Evolutionary conservation across 2,797 vertebrate genomes (phyloP).

Genomic region (Mormyrus hasselquistii): DNA sequence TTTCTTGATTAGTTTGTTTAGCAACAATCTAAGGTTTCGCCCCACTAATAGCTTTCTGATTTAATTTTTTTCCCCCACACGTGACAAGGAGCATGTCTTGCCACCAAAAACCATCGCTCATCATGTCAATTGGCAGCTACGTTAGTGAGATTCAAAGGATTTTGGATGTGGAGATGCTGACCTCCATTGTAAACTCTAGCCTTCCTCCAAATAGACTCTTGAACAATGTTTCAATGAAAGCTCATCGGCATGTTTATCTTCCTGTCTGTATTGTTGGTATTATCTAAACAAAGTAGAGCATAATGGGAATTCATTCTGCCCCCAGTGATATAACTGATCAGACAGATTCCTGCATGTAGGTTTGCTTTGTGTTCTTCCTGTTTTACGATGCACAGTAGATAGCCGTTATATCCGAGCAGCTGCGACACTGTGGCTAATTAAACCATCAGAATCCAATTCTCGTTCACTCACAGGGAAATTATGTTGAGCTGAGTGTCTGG

Average conservation of each 20-base stretch:
- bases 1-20: constrained; percentile 14
- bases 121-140: neutral
- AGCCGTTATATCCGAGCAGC: neutral
- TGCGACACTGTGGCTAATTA: neutral
- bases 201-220: neutral
- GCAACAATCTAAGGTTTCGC: neutral
- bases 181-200: neutral
- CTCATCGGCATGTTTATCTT: neutral
- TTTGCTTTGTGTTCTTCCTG: neutral
- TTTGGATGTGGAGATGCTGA: neutral
- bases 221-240: neutral
- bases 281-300: neutral
- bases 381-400: neutral
- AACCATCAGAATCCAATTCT: neutral
- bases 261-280: neutral
- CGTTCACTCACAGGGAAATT: neutral
- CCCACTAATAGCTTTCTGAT: neutral
- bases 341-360: neutral
- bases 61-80: neutral
- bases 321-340: neutral
- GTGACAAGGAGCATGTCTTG: neutral
- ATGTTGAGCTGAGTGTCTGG: neutral
- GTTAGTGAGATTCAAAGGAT: neutral
- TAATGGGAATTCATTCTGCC: neutral
- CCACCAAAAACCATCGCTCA: neutral